Percentiles rank a stretch among this genome's conserved stretches.
Evolutionary conservation across 2,797 vertebrate species (phyloP).

Genomic region (Benthosema pterotum): DNA sequence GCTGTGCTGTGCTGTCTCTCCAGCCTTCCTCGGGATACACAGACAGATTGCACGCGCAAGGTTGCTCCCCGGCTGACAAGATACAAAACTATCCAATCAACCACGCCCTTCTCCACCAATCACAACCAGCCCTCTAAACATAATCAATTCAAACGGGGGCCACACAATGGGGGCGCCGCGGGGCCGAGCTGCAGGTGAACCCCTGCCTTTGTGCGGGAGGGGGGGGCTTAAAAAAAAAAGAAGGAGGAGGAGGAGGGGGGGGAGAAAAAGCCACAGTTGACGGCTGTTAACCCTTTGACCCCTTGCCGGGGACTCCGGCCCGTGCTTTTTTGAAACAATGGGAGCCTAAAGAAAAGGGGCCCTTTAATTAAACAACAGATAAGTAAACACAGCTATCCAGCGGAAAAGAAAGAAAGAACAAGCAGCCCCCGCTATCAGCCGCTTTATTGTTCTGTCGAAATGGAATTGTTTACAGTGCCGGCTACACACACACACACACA

Average conservation of each 20-base stretch:
- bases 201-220: slow-evolving; percentile 84
- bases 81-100: slow-evolving; percentile 95
- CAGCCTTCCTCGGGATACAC: slow-evolving; percentile 89
- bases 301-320: slow-evolving; percentile 75
- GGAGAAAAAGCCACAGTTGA: slow-evolving; percentile 81
- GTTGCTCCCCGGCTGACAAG: slow-evolving; percentile 92
- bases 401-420: slow-evolving; percentile 57
- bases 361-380: slow-evolving; percentile 86
- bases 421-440: slow-evolving; percentile 57
- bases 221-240: slow-evolving; percentile 70
- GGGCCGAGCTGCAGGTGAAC: slow-evolving; percentile 90
- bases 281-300: slow-evolving; percentile 91
- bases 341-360: slow-evolving; percentile 75
- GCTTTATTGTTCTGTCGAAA: slow-evolving; percentile 74
- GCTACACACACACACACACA: too few species aligned
- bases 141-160: slow-evolving; percentile 86
- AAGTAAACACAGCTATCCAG: slow-evolving; percentile 79
- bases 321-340: slow-evolving; percentile 78
- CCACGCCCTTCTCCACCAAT: slow-evolving; percentile 97
- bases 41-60: slow-evolving; percentile 91
- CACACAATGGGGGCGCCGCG: slow-evolving; percentile 85
- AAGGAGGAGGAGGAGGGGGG: slow-evolving; percentile 61
- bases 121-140: slow-evolving; percentile 91
- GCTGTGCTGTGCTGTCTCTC: slow-evolving; percentile 84
- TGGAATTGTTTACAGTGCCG: slow-evolving; percentile 66